phyloP scores from a whole-genome alignment of 2,888 invertebrate genomes.

The Drosophila kambysellisi region DNA sequence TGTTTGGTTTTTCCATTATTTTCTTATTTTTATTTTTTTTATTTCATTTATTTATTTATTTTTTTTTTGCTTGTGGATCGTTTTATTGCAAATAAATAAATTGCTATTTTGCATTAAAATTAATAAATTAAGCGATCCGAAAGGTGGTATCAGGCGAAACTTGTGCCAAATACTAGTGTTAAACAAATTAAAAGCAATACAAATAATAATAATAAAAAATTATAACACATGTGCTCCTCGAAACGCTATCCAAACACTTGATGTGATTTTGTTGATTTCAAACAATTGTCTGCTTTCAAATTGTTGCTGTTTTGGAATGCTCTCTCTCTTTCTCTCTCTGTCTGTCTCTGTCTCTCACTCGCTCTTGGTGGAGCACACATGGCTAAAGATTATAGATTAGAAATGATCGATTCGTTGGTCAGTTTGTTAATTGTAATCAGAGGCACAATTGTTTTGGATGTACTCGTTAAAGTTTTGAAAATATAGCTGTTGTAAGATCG shows the following conservation, averaged over 20 bases:
- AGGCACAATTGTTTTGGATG: conserved; percentile 51
- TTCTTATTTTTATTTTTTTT: neutral
- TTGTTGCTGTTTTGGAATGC: conserved; percentile 30
- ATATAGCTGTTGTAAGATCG: conserved; percentile 16
- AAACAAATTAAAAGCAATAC: conserved; percentile 25
- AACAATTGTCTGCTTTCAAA: neutral
- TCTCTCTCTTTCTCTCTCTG: neutral
- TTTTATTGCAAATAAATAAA: conserved; percentile 41
- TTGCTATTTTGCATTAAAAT: conserved; percentile 27
- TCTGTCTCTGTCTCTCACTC: neutral
- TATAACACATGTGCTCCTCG: conserved; percentile 28
- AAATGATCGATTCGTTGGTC: conserved; percentile 51
- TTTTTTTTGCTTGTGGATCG: conserved; percentile 18
- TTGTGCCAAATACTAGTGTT: conserved; percentile 31
- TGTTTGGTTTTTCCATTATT: conserved; percentile 22
- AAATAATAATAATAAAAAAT: conserved; percentile 20
- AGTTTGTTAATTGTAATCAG: conserved; percentile 48
- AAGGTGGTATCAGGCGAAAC: conserved; percentile 10
- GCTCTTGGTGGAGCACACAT: conserved; percentile 30
- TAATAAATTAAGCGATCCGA: conserved; percentile 32
- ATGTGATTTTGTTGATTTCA: conserved; percentile 9
- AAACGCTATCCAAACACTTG: conserved; percentile 27
- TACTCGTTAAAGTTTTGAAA: conserved; percentile 11
- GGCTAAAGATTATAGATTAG: conserved; percentile 22
- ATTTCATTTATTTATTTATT: neutral